Conservation (phyloP, 1,140 invertebrate genomes). For the Trypoxylus dichotomus region DNA sequence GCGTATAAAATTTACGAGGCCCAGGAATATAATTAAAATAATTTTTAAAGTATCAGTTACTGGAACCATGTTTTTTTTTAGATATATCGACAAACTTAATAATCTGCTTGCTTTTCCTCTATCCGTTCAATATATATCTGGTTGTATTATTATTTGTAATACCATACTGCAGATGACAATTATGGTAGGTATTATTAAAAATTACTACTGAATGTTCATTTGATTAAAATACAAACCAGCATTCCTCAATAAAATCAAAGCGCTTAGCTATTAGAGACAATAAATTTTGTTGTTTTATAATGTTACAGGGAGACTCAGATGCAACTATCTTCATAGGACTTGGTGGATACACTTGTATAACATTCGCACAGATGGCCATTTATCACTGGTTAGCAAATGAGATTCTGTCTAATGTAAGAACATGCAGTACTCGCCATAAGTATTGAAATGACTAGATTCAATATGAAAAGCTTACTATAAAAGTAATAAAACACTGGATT, state of each 20-base stretch:
- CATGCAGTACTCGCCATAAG: background rate
- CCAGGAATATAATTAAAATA: no score
- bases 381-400: constrained; percentile 9
- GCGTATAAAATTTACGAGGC: no score
- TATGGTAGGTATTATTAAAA: background rate
- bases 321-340: background rate
- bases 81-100: background rate
- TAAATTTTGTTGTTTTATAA: no score
- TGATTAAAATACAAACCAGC: background rate
- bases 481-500: no score
- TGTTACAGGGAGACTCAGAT: background rate
- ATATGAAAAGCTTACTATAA: no score
- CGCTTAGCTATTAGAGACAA: no score
- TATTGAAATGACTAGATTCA: no score
- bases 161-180: background rate
- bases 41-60: no score
- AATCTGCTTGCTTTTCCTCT: background rate
- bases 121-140: background rate
- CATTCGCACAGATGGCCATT: background rate
- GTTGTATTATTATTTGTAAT: background rate
- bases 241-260: background rate
- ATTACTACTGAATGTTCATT: background rate
- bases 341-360: background rate
- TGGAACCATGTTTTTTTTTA: background rate
- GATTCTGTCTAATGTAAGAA: background rate